A percentile compares a stretch with the other conserved stretches of the same genome.
Conservation (phyloP, 2,113 vertebrate genomes). For the Dermatemys mawii region DNA sequence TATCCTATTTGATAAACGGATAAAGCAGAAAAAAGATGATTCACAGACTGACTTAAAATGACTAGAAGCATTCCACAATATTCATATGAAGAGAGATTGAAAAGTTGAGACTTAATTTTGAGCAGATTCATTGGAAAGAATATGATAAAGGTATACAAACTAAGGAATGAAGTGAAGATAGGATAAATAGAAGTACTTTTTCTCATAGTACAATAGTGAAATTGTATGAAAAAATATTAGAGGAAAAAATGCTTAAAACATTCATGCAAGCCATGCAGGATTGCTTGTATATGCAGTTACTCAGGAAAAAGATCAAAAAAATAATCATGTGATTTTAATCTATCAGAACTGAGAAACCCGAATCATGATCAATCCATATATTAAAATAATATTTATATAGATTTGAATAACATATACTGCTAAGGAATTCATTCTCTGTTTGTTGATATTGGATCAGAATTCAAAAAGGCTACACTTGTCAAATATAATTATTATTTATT, state of each 20-base stretch:
- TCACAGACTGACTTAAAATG: not conserved
- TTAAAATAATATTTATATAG: not conserved
- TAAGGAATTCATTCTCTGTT: not conserved
- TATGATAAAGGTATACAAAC: not conserved
- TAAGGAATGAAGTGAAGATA: not conserved
- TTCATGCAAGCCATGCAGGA: not conserved
- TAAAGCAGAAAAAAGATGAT: not conserved
- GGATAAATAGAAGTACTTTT: not conserved
- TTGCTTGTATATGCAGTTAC: not conserved
- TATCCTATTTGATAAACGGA: not conserved
- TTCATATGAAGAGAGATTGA: not conserved
- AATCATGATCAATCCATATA: not conserved
- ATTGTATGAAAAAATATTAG: not conserved
- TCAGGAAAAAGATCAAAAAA: not conserved
- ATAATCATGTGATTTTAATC: not conserved
- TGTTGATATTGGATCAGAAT: not conserved
- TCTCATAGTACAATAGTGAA: not conserved
- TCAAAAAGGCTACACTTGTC: not conserved
- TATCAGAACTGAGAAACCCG: not conserved
- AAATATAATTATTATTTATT: not conserved
- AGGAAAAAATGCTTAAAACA: not conserved
- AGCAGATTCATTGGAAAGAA: not conserved
- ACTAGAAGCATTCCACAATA: not conserved
- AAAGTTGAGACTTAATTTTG: not conserved
- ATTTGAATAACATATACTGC: not conserved